These are phyloP conservation scores for Eumerus sabulonum DNA, from an alignment of 2,888 invertebrate genomes.

Conservation along the genomic window DNA sequence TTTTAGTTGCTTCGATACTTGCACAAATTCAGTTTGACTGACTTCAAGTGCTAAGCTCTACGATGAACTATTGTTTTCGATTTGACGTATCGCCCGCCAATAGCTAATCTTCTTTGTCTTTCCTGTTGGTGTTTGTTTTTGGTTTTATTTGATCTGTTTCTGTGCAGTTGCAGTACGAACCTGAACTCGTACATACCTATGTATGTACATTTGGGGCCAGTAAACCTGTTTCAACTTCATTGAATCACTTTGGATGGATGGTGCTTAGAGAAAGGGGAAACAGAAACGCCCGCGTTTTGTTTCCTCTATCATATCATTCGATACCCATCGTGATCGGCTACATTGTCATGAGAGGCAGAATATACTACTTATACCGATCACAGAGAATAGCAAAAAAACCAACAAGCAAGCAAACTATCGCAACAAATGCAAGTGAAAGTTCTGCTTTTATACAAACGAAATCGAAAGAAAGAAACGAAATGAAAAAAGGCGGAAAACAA, in stretches of 20 bases:
- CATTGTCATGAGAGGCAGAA: slow-evolving; percentile 12
- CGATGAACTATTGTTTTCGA: slow-evolving; percentile 39
- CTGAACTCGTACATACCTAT: too few species aligned
- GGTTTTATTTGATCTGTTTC: too few species aligned
- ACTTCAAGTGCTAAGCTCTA: slow-evolving; percentile 24
- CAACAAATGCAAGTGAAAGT: slow-evolving; percentile 65
- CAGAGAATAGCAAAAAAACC: slow-evolving; percentile 19
- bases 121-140: too few species aligned
- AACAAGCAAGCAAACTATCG: slow-evolving; percentile 32
- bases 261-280: not conserved
- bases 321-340: slow-evolving; percentile 34
- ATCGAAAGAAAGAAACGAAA: too few species aligned
- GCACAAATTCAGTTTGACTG: slow-evolving; percentile 9
- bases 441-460: slow-evolving; percentile 41
- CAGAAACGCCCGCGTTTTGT: slow-evolving; percentile 24
- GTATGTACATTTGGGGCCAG: slow-evolving; percentile 16
- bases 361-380: slow-evolving; percentile 2
- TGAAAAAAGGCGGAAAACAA: slow-evolving; percentile 61
- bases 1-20: too few species aligned
- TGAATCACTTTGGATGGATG: slow-evolving; percentile 13
- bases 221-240: slow-evolving; percentile 39
- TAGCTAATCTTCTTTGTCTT: slow-evolving; percentile 27
- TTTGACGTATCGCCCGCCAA: slow-evolving; percentile 11
- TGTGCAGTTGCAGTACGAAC: too few species aligned
- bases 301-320: slow-evolving; percentile 44